Evolutionary conservation across 2,113 vertebrate genomes (phyloP), one percentile per base, ranked within the genome.

Genomic region (Corapipo altera): DNA sequence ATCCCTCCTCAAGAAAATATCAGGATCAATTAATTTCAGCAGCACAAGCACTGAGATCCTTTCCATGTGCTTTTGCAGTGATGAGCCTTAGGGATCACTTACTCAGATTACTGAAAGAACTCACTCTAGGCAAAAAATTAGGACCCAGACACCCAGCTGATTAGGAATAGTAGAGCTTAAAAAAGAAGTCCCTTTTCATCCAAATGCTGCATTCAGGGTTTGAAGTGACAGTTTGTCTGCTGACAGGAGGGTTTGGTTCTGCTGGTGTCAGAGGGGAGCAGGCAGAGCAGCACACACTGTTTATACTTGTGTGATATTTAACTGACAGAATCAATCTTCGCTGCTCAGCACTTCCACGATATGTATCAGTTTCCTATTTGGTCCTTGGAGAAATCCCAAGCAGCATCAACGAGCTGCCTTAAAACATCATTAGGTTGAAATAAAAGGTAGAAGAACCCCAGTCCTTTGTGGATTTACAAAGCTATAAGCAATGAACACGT

Each of bases 61-160:
- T 69, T 72, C 21, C 0, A 0, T 24, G 12, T 0, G 0, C 62
- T 85, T 66, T 10, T 1, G 2, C 21, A n/a, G 52, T 0, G 1
- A 23, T 2, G 1, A 85, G 58, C 95, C 87, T 59, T 12, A 33
- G 78, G 88, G 58, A 82, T 17, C 37, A 15, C 51, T 76, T 83
- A 39, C 7, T 26, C 41, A 61, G 54, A 10, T 44, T 62, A 54
- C 6, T 51, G 85, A 77, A 72, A 39, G 35, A 73, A 46, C 43
- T 92, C 1, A 26, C 88, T 70, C 32, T 12, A 66, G 74, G 82
- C 62, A 66, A 85, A 69, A n/a, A 32, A 75, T 41, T 22, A 55
- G 58, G 51, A 62, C 51, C 57, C 46, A 87, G 88, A 32, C 70
- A 71, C 13, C 0, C 49, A 58, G 44, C 20, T 51, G 55, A 58